Percentiles rank a stretch among this genome's conserved stretches.
phyloP scores from a whole-genome alignment of 2,797 vertebrate genomes.

The Gouania willdenowi region DNA sequence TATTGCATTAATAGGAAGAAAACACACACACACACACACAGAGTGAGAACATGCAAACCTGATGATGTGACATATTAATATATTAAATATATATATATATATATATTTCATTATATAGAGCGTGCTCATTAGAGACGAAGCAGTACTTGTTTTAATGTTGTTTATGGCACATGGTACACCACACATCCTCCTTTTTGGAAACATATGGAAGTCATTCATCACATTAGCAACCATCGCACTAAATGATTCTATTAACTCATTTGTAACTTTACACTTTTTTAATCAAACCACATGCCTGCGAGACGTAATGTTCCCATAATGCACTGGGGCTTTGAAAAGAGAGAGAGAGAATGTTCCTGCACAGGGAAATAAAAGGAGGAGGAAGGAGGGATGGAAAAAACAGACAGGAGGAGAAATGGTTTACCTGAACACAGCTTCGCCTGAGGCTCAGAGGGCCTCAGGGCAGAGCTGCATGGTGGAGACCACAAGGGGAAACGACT shows the following conservation, averaged over 20 bases:
- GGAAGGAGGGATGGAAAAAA: conserved; percentile 43
- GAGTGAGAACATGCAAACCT: too few relatives aligned
- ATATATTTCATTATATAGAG: too few relatives aligned
- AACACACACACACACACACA: too few relatives aligned
- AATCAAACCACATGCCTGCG: conserved; percentile 76
- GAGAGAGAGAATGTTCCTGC: conserved; percentile 63
- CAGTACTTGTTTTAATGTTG: conserved; percentile 82
- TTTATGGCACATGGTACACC: conserved; percentile 75
- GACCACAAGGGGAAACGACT: too few relatives aligned
- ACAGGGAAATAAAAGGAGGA: conserved; percentile 67
- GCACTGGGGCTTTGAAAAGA: conserved; percentile 76
- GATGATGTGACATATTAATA: too few relatives aligned
- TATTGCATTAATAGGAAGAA: too few relatives aligned
- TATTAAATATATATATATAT: too few relatives aligned
- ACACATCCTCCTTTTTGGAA: conserved; percentile 74
- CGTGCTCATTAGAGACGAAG: conserved; percentile 63
- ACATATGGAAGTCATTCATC: conserved; percentile 79
- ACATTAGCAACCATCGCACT: conserved; percentile 72
- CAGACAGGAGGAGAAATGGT: too few relatives aligned
- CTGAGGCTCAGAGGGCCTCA: too few relatives aligned
- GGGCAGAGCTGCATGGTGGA: too few relatives aligned
- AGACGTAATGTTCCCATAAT: conserved; percentile 71
- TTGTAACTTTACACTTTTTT: conserved; percentile 76
- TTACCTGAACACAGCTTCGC: too few relatives aligned
- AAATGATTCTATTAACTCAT: conserved; percentile 76